Conservation (phyloP, 2,888 invertebrate genomes). For the Rhingia campestris region DNA sequence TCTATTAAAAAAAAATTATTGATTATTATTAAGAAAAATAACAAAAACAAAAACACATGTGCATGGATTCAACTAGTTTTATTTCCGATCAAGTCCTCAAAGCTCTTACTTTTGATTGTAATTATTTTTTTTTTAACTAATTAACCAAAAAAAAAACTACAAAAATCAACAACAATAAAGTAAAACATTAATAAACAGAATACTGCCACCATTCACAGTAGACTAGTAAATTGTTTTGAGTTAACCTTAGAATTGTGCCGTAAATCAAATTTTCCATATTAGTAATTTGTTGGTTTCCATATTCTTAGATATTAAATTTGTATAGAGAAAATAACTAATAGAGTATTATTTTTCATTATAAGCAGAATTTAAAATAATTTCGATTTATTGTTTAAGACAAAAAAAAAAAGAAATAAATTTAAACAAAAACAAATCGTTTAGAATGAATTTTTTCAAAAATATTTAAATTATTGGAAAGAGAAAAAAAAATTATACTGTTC, state of each 20-base stretch:
- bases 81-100: conserved; percentile 3
- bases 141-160: conserved; percentile 6
- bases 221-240: conserved; percentile 27
- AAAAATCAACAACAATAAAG: conserved; percentile 2
- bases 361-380: background rate
- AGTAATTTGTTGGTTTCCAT: background rate
- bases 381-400: conserved; percentile 10
- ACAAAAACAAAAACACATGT: conserved; percentile 3
- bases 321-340: conserved; percentile 16
- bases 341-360: conserved; percentile 4
- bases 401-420: conserved; percentile 13
- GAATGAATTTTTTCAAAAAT: conserved; percentile 21
- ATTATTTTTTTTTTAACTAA: background rate
- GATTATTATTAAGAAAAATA: conserved; percentile 36
- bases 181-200: conserved; percentile 47
- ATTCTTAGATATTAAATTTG: conserved; percentile 11
- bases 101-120: background rate
- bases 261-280: background rate
- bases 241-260: conserved; percentile 10
- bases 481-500: conserved; percentile 20
- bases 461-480: conserved; percentile 8
- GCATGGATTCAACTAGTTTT: conserved; percentile 45
- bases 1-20: conserved; percentile 28
- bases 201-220: conserved; percentile 59
- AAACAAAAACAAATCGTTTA: conserved; percentile 7